A percentile compares a stretch with the other conserved stretches of the same genome.
Conservation (phyloP, 2,113 vertebrate species). For the Peromyscus polionotus region DNA sequence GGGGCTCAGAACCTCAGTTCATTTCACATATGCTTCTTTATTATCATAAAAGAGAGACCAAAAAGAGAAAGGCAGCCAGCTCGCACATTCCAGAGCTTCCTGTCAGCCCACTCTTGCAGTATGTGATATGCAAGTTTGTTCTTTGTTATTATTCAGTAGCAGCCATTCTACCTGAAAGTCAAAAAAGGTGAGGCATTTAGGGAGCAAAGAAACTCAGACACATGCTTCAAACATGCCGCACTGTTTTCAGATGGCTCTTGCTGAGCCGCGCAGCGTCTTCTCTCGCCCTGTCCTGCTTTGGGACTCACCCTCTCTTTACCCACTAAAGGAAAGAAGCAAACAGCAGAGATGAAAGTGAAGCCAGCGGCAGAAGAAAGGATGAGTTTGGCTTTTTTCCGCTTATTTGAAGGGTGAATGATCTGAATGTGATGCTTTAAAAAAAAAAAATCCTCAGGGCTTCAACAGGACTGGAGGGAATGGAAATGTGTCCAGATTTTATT, state of each 20-base stretch:
- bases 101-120: background rate
- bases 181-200: conserved; percentile 17
- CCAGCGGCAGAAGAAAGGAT: conserved; percentile 43
- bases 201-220: conserved; percentile 50
- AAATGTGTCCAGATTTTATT: conserved; percentile 72
- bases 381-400: conserved; percentile 39
- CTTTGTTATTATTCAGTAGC: conserved; percentile 39
- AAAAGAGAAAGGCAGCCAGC: background rate
- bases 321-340: background rate
- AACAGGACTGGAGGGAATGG: conserved; percentile 63
- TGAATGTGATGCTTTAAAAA: conserved; percentile 11
- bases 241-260: background rate
- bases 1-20: background rate
- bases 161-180: conserved; percentile 20
- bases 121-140: background rate
- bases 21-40: background rate
- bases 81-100: background rate
- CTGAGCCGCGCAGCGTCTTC: background rate
- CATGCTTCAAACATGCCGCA: background rate
- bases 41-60: background rate
- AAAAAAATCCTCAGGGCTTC: conserved; percentile 39
- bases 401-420: conserved; percentile 55
- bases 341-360: conserved; percentile 22
- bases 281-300: background rate
- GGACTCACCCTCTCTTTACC: background rate